Percentiles rank a stretch among this genome's conserved stretches.
Evolutionary conservation across 92 coral and sea anemone species (phyloP).

Genomic region (Scolanthus callimorphus): DNA sequence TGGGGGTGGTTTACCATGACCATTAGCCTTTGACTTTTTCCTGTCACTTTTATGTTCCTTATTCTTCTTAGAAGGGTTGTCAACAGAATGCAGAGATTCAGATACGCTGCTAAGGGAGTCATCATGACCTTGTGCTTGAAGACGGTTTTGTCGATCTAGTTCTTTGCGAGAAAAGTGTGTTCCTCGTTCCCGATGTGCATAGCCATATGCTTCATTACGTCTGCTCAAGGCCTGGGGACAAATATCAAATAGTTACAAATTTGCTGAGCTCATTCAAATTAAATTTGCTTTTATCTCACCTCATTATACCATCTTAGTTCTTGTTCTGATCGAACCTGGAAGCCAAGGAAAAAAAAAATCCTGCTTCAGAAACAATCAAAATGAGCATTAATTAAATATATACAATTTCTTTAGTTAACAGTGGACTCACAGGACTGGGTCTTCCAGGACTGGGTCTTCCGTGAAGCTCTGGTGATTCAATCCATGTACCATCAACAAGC

Average conservation of each 20-base stretch:
- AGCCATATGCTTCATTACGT: slow-evolving; percentile 87
- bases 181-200: slow-evolving; percentile 73
- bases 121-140: slow-evolving; percentile 15
- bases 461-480: slow-evolving; percentile 67
- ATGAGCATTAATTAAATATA: no score
- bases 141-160: slow-evolving; percentile 56
- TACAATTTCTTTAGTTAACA: background rate
- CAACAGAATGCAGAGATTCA: slow-evolving; percentile 14
- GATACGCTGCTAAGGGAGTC: slow-evolving; percentile 28
- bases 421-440: background rate
- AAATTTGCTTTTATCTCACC: slow-evolving; percentile 13
- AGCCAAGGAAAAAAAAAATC: no score
- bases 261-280: no score
- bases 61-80: slow-evolving; percentile 18
- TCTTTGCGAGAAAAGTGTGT: slow-evolving; percentile 86
- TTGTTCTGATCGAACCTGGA: slow-evolving; percentile 29
- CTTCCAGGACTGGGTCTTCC: slow-evolving; percentile 33
- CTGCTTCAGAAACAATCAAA: no score
- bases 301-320: slow-evolving; percentile 62
- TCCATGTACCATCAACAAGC: slow-evolving; percentile 76
- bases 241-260: background rate
- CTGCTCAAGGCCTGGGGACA: slow-evolving; percentile 61
- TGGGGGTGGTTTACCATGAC: slow-evolving; percentile 30
- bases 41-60: slow-evolving; percentile 6
- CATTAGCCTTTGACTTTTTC: background rate